Base-by-base conservation (phyloP, 2,888 invertebrate species). In the Spodoptera picta region DNA sequence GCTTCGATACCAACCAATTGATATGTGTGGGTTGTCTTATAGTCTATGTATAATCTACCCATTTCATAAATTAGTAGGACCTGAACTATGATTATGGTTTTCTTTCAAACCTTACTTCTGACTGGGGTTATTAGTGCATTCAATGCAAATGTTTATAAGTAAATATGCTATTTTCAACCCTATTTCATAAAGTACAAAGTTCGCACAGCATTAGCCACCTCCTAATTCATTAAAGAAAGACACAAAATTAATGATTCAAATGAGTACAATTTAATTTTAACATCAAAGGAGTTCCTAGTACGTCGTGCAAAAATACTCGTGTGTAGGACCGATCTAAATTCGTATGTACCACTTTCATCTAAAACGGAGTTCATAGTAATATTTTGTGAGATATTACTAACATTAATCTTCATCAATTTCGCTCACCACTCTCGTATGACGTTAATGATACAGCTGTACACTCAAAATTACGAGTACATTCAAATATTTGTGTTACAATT, bases 331-430 rank as follows among this genome's bases (percentile, higher is more conserved):
- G 51, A n/a, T 68, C 64, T 76, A 76, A 68, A 53, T 76, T 48
- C 61, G 56, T 64, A 56, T 72, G 68, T 48, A 54, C 67, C 50
- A 75, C 77, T 74, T 74, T 74, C 64, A 60, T 74, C 50, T 74
- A 42, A 41, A 49, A 54, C 43, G 12, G n/a, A 4, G 44, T 51
- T 56, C 53, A 23, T 58, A 63, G 54, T 63, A 55, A 61, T 67
- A 48, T 45, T 48, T 9, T 36, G 9, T 31, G 58, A 69, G 56
- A 44, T 57, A 53, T 54, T 19, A 24, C 9, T 3, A 9, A 14
- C 49, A 72, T 64, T 50, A 63, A 67, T 71, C 62, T 53, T 73
- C 75, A 51, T 70, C 53, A 75, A 60, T 70, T 70, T 53, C 7
- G 46, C 65, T 53, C 23, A 56, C 50, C 41, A 31, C 45, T 60